Evolutionary conservation across 2,888 invertebrate species (phyloP).

Genomic region (Dryadula phaetusa): DNA sequence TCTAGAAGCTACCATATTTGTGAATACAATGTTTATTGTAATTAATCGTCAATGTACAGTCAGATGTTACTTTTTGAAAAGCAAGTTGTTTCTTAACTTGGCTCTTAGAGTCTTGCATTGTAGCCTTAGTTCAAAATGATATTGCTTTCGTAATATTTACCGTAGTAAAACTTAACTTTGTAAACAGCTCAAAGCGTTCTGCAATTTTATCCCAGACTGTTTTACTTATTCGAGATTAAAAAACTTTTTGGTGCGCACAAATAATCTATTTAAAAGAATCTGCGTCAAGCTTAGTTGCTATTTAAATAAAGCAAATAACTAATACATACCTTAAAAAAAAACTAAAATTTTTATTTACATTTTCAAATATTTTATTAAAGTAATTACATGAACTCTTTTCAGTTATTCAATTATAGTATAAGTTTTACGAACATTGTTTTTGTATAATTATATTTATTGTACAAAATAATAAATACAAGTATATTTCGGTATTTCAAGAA

Average conservation of each 20-base stretch:
- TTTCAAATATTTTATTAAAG: background rate
- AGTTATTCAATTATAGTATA: background rate
- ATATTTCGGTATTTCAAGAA: slow-evolving; percentile 2
- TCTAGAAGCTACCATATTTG: background rate
- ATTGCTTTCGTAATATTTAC: slow-evolving; percentile 40
- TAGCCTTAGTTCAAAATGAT: slow-evolving; percentile 36
- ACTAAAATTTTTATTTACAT: background rate
- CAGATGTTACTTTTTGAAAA: slow-evolving; percentile 20
- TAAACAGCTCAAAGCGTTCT: slow-evolving; percentile 36
- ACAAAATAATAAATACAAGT: slow-evolving; percentile 4
- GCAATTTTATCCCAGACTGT: slow-evolving; percentile 34
- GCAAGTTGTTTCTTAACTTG: slow-evolving; percentile 21
- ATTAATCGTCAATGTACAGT: slow-evolving; percentile 20
- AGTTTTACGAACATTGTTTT: background rate
- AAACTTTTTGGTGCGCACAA: slow-evolving; percentile 38
- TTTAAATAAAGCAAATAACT: slow-evolving; percentile 8
- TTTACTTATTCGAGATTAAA: slow-evolving; percentile 41
- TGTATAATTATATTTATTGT: background rate
- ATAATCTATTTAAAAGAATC: slow-evolving; percentile 23
- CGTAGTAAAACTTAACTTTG: slow-evolving; percentile 39
- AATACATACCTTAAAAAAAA: background rate
- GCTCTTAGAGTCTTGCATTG: slow-evolving; percentile 18
- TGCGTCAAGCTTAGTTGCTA: slow-evolving; percentile 1
- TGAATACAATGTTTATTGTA: background rate
- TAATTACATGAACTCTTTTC: background rate